Evolutionary conservation across 2,797 vertebrate genomes (phyloP), one percentile per base, ranked within the genome.

Genomic region (Emydoidea blandingii): DNA sequence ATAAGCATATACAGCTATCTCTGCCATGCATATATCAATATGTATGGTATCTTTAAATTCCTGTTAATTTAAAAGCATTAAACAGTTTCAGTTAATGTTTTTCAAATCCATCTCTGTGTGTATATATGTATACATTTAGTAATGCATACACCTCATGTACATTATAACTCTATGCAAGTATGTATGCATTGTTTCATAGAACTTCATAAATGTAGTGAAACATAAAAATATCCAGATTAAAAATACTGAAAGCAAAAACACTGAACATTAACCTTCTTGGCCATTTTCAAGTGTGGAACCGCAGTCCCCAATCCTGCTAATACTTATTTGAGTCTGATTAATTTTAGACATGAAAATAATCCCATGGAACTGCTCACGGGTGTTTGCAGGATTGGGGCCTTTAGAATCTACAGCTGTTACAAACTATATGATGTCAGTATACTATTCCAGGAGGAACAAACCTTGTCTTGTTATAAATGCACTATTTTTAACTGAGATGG

Each of bases 1-100:
- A 97, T 96, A 90, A 98, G 96, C 97, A 97, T 96, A 98, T 59
- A 92, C 91, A 97, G 95, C 97, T 97, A 97, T 96, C 95, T 98
- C 91, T 97, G 97, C 98, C 98, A 98, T 98, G 97, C 97, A 96
- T 98, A 97, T 97, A 90, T 86, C 80, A 50, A 34, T 91, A 95
- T 97, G 95, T 93, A 95, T 93, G 96, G 97, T 96, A 94, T 97
- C 94, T 93, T 95, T 91, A 97, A 95, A 90, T 34, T 81, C 87
- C 68, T 95, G 56, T 97, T 98, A 91, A 93, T 96, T 97, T 97
- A 93, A 93, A 97, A 97, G 96, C 97, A 97, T 97, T 97, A 19
- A 97, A 96, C 96, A 97, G 21, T 96, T 97, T 97, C 97, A 19
- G 90, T 97, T 95, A 94, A 91, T 97, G 97, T 97, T 97, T 96